Evolutionary conservation across 2,113 vertebrate genomes (phyloP), one percentile per base, ranked within the genome.

Genomic region (Eulemur rufifrons): DNA sequence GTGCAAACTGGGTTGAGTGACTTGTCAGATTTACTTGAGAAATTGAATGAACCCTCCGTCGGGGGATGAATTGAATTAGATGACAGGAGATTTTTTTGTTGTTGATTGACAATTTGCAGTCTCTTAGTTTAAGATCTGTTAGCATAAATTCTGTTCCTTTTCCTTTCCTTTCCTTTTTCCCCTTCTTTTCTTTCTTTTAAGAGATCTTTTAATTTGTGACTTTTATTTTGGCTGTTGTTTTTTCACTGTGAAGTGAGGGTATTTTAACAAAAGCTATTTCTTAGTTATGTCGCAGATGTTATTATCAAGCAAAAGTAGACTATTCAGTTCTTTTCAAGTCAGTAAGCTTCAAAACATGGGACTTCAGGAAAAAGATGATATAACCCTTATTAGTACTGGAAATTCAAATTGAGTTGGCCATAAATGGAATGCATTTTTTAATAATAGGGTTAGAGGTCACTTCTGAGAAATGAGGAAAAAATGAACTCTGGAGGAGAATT

Each of bases 401-500:
- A 63, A 32, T 45, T 92, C 64, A 89, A 69, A 69, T 29, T 47
- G 59, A 89, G 50, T 63, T 81, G 73, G n/a, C 25, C 6, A 8
- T 92, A 56, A 74, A 32, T 92, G 27, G 61, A 29, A n/a, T 87
- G 37, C 39, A 42, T 50, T 76, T 80, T 86, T 89, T 10, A 29
- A 86, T 76, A 69, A 21, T 86, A 47, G 25, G 21, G 8, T 86
- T 61, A 80, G 87, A 91, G 66, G 23, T 95, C 66, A 81, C 39
- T 34, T 80, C 54, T 82, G 64, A 71, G 76, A 93, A 29, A 61
- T 68, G 63, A 74, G 27, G 39, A 69, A 78, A 87, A 89, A 80
- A n/a, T 74, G 61, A 92, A 87, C 82, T 91, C 20, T 77, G 56
- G 69, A 93, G 69, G 86, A 91, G 93, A 61, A 91, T 64, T 59